Evolutionary conservation across 1,140 invertebrate genomes (phyloP).

Genomic region (Drosophila parabipectinata): DNA sequence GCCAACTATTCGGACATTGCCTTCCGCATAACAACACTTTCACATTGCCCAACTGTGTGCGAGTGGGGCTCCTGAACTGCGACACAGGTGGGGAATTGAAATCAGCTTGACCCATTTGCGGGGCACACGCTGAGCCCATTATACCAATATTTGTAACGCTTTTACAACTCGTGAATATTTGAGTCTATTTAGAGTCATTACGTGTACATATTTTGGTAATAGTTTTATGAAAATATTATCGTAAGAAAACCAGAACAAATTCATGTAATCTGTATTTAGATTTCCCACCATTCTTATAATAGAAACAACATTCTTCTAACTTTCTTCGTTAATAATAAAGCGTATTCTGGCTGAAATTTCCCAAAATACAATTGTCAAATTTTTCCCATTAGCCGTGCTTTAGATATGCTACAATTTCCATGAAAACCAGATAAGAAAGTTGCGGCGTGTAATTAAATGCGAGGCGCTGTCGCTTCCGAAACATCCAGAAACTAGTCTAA

Average conservation of each 20-base stretch:
- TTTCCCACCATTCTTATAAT: neutral
- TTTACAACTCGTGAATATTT: neutral
- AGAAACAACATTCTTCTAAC: neutral
- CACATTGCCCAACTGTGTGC: conserved; percentile 37
- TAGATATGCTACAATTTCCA: conserved; percentile 39
- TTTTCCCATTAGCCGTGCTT: conserved; percentile 20
- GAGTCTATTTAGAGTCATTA: neutral
- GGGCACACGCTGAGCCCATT: conserved; percentile 42
- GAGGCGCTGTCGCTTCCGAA: conserved; percentile 62
- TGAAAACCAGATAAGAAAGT: conserved; percentile 65
- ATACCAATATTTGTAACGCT: neutral
- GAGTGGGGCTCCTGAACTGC: conserved; percentile 47
- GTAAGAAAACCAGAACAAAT: neutral
- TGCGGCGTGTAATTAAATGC: conserved; percentile 54
- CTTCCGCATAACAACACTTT: conserved; percentile 67
- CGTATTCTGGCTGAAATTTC: neutral
- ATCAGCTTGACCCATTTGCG: conserved; percentile 34
- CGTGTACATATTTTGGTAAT: neutral
- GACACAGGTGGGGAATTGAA: conserved; percentile 46
- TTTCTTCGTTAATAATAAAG: neutral
- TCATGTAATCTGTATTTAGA: too few species aligned
- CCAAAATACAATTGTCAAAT: conserved; percentile 12
- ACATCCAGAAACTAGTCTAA: conserved; percentile 69
- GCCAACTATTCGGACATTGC: neutral
- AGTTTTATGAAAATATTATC: neutral